Percentiles rank a stretch among this genome's conserved stretches.
These are phyloP conservation scores for Potorous gilbertii DNA, from an alignment of 2,797 vertebrate species.

Conservation along the genomic window DNA sequence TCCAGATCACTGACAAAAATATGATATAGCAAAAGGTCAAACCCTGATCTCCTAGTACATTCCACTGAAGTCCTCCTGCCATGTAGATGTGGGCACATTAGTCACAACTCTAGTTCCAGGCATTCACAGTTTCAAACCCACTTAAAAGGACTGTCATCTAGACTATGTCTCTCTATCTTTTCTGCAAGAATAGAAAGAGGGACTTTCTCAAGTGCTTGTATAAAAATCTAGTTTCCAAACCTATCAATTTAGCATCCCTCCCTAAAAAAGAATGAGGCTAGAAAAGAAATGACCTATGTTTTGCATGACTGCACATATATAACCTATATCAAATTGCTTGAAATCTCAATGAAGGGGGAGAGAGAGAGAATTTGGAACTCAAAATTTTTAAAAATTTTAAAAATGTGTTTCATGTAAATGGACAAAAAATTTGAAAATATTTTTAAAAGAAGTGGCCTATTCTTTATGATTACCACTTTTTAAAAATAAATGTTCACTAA, in stretches of 20 bases:
- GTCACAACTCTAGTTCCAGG: neutral
- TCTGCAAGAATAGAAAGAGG: neutral
- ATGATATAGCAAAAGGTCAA: neutral
- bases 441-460: neutral
- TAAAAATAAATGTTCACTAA: neutral
- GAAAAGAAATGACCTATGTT: neutral
- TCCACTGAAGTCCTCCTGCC: neutral
- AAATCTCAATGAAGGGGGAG: neutral
- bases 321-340: neutral
- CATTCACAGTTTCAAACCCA: neutral
- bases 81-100: neutral
- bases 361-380: neutral
- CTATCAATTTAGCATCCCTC: neutral
- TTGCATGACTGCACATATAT: neutral
- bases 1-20: neutral
- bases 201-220: neutral
- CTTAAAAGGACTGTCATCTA: neutral
- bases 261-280: neutral
- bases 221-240: neutral
- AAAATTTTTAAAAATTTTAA: neutral
- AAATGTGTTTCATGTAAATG: neutral
- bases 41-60: neutral
- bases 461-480: neutral
- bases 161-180: neutral
- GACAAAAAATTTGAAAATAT: neutral